Evolutionary conservation across 2,113 vertebrate species (phyloP).

Genomic region (Reinhardtius hippoglossoides): DNA sequence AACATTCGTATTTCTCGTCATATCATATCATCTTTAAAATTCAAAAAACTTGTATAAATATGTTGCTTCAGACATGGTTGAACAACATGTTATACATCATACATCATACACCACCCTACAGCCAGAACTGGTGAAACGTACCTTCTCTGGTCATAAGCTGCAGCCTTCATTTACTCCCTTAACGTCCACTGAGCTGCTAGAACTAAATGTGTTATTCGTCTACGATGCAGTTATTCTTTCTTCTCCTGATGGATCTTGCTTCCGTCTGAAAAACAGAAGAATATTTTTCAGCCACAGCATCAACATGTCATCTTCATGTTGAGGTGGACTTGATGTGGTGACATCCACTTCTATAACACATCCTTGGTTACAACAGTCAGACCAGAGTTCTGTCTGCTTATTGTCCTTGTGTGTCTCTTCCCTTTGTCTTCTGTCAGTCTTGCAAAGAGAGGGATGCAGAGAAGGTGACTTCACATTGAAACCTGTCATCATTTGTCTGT

Average conservation of each 20-base stretch:
- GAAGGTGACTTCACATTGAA: constrained; percentile 47
- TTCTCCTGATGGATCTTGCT: neutral
- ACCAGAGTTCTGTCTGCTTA: constrained; percentile 1
- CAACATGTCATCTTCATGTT: neutral
- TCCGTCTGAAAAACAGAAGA: neutral
- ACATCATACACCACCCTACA: neutral
- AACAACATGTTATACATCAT: neutral
- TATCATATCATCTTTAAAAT: too few species aligned
- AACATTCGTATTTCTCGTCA: too few species aligned
- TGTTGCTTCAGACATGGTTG: too few species aligned
- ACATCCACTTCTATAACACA: neutral
- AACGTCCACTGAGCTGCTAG: neutral
- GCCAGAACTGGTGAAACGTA: neutral
- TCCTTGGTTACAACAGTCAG: neutral
- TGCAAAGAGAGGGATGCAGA: constrained; percentile 42
- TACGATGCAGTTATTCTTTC: neutral
- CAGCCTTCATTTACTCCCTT: neutral
- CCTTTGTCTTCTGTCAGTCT: constrained; percentile 52
- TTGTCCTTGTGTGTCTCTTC: constrained; percentile 34
- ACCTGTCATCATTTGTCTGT: constrained; percentile 1
- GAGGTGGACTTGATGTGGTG: neutral
- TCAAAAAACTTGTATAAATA: too few species aligned
- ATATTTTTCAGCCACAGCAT: neutral
- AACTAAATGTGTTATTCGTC: neutral
- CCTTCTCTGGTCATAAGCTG: neutral